phyloP scores from a whole-genome alignment of 2,888 invertebrate species.

The Cephus sareptanus region DNA sequence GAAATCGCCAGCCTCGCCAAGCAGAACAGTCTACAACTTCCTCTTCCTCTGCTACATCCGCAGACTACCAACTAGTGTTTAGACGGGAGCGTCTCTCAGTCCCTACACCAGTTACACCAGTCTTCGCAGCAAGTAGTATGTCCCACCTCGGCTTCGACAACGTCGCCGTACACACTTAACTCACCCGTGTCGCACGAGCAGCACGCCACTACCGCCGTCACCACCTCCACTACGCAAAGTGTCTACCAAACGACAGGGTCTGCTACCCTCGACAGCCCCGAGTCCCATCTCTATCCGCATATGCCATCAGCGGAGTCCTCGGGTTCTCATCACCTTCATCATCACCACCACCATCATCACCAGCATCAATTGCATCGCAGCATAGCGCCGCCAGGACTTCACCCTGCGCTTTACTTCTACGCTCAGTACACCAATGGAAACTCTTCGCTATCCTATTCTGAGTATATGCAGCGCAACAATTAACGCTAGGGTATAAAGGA shows the following conservation, averaged over 20 bases:
- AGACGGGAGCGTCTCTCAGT: constrained; percentile 55
- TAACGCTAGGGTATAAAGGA: constrained; percentile 15
- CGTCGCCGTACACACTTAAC: constrained; percentile 51
- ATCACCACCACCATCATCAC: constrained; percentile 44
- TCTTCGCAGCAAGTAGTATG: constrained; percentile 53
- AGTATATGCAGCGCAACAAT: constrained; percentile 62
- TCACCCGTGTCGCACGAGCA: constrained; percentile 37
- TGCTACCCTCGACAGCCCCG: constrained; percentile 24
- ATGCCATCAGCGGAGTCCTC: constrained; percentile 41
- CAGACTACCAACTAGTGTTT: constrained; percentile 66
- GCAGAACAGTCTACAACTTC: constrained; percentile 64
- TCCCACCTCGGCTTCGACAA: constrained; percentile 49
- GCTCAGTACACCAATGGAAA: constrained; percentile 62
- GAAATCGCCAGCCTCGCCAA: constrained; percentile 60
- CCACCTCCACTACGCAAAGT: constrained; percentile 50
- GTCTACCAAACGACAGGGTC: constrained; percentile 58
- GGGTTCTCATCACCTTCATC: constrained; percentile 32
- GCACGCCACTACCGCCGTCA: constrained; percentile 27
- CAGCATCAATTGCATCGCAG: constrained; percentile 46
- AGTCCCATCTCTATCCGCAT: constrained; percentile 50
- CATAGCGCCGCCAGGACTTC: constrained; percentile 58
- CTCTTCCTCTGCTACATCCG: constrained; percentile 63
- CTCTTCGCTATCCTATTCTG: constrained; percentile 59
- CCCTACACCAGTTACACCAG: constrained; percentile 38
- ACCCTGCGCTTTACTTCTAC: constrained; percentile 63